A percentile compares a stretch with the other conserved stretches of the same genome.
Evolutionary conservation across 64 coral and sea anemone species (phyloP).

Genomic region (Dendronephthya gigantea): DNA sequence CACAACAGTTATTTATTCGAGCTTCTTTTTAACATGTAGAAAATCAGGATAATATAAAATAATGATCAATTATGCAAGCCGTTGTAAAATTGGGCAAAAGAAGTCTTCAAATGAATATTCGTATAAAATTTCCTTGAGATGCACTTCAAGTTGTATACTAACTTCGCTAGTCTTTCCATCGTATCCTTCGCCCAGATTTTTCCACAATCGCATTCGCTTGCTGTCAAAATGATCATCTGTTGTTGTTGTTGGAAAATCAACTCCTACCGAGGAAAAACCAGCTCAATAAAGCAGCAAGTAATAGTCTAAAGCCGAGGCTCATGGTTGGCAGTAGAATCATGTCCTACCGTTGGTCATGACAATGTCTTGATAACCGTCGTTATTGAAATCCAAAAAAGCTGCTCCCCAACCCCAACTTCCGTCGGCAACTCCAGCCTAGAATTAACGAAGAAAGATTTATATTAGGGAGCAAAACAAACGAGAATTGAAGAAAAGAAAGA

Average conservation of each 20-base stretch:
- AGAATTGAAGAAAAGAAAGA: too few species aligned
- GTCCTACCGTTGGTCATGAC: conserved; percentile 74
- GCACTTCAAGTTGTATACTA: not conserved
- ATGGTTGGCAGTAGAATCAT: not conserved
- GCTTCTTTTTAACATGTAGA: too few species aligned
- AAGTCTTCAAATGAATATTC: not conserved
- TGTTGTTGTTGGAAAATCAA: conserved; percentile 77
- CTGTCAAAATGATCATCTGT: conserved; percentile 63
- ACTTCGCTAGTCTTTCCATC: conserved; percentile 65
- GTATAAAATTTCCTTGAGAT: not conserved
- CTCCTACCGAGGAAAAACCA: conserved; percentile 5
- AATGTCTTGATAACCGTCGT: conserved; percentile 61
- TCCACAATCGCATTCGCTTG: conserved; percentile 56
- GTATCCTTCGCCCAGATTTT: conserved; percentile 55
- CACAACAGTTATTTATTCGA: too few species aligned
- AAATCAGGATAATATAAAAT: too few species aligned
- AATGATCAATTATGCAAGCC: too few species aligned
- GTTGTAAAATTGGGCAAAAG: too few species aligned
- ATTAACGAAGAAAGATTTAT: too few species aligned
- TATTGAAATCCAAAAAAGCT: conserved; percentile 72
- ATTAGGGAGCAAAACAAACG: too few species aligned
- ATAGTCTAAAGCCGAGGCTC: too few species aligned
- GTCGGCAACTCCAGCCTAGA: conserved; percentile 56
- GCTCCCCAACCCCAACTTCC: conserved; percentile 90
- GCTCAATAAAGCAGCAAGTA: not conserved